These are phyloP conservation scores for Andrena trimmerana DNA, from an alignment of 2,888 invertebrate species.

Conservation along the genomic window DNA sequence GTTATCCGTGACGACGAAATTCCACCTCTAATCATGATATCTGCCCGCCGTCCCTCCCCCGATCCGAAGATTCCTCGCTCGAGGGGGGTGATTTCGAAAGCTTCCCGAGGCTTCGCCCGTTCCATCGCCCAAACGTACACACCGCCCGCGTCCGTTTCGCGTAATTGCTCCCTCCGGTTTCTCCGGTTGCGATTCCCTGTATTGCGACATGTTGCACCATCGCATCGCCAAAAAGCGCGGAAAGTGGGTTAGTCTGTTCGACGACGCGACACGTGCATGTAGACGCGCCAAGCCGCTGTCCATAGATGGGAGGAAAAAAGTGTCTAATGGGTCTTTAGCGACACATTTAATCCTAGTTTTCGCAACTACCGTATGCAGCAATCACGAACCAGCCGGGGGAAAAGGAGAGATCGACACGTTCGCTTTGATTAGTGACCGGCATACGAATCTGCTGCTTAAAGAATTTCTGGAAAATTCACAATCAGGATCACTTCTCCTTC, in stretches of 20 bases:
- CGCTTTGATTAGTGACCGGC: too few species aligned
- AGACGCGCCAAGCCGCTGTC: constrained; percentile 24
- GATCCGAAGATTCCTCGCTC: neutral
- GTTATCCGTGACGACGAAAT: constrained; percentile 25
- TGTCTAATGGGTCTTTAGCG: constrained; percentile 44
- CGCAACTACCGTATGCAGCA: neutral
- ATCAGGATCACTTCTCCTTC: neutral
- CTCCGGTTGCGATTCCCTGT: neutral
- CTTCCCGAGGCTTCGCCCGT: neutral
- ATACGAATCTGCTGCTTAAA: too few species aligned
- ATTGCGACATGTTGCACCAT: constrained; percentile 51
- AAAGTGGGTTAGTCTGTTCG: constrained; percentile 54
- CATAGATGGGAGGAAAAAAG: constrained; percentile 27
- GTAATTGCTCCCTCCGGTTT: neutral
- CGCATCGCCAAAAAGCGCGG: constrained; percentile 49
- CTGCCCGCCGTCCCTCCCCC: neutral
- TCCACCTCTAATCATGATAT: constrained; percentile 18
- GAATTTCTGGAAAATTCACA: too few species aligned
- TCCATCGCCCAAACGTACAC: constrained; percentile 1
- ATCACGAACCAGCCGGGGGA: neutral
- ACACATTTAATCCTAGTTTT: constrained; percentile 21
- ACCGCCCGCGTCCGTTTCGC: neutral
- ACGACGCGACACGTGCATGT: constrained; percentile 23
- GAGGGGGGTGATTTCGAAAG: constrained; percentile 26
- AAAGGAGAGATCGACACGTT: constrained; percentile 4